Conservation (phyloP, 2,113 vertebrate species). For the Dromiciops gliroides region DNA sequence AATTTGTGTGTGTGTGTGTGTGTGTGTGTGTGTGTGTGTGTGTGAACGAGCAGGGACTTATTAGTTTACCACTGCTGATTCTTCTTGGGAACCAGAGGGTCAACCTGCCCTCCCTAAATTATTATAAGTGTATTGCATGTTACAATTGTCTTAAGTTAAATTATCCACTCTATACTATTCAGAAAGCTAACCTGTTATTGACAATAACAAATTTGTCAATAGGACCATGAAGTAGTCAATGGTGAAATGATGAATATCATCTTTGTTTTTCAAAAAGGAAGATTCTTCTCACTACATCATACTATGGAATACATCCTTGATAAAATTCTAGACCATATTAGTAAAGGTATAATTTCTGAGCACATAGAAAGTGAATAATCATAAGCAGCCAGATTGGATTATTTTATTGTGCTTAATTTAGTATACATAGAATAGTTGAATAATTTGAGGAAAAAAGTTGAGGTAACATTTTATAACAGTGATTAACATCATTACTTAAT, state of each 20-base stretch:
- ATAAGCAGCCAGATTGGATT: neutral
- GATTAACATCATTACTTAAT: neutral
- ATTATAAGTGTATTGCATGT: slow-evolving; percentile 77
- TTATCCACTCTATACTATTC: slow-evolving; percentile 81
- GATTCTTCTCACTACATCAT: neutral
- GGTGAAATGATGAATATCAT: slow-evolving; percentile 80
- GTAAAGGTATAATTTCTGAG: neutral
- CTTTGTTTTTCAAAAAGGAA: neutral
- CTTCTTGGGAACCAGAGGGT: slow-evolving; percentile 71
- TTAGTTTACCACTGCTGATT: slow-evolving; percentile 66
- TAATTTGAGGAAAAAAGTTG: neutral
- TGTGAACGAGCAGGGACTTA: slow-evolving; percentile 53
- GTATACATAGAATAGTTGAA: neutral
- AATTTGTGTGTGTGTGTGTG: no score
- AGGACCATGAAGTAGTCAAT: slow-evolving; percentile 82
- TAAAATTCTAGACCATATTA: neutral
- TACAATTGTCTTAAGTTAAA: slow-evolving; percentile 80
- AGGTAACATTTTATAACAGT: neutral
- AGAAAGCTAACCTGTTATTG: slow-evolving; percentile 85
- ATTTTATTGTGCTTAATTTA: neutral
- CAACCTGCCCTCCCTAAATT: slow-evolving; percentile 27
- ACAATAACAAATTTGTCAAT: slow-evolving; percentile 83
- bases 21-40: no score
- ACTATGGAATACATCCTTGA: neutral
- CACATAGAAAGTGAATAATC: neutral